Base-by-base conservation (phyloP, 2,797 vertebrate genomes). In the Avahi laniger region DNA sequence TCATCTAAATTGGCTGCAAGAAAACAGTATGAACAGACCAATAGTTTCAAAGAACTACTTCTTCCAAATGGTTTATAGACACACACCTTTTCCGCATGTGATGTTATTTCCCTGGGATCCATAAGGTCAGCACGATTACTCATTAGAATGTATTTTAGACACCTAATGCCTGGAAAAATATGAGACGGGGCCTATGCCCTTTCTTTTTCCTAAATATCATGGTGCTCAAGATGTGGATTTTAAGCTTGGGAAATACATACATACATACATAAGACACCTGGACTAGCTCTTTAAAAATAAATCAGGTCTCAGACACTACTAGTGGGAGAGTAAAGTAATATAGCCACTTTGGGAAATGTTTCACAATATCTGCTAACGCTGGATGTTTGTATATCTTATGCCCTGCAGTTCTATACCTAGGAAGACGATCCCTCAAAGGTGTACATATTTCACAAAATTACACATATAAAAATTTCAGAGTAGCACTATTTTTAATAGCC, bases 1-100 rank as follows among this genome's bases (percentile, higher is more conserved):
- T 89, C 65, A 30, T 72, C 61, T 90, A 96, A 97, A 97, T 92
- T 96, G 87, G 54, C 59, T 96, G 63, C 57, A 93, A 93, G 79
- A 91, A 97, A n/a, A 63, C 80, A 92, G 22, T 65, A 43, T 95
- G 72, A 93, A 81, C 7, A 95, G 94, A 93, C 59, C 83, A 83
- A 82, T 72, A 38, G 50, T 97, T 96, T 96, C 72, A 82, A 92
- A 87, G 72, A 93, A 81, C 35, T 4, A 67, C n/a, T 91, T 86
- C 20, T 92, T 95, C 59, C 73, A 83, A 89, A 94, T 85, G 86
- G 67, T 82, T 92, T 97, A 95, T 85, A 33, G 67, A 86, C 79
- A 85, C 22, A 65, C 7, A 30, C 54, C 65, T 90, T 86, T 57
- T 67, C 38, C 78, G 38, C 20, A 69, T 38, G 72, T 81, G 46